These are phyloP conservation scores for Triops cancriformis DNA, from an alignment of 1,140 invertebrate species.

Conservation along the genomic window DNA sequence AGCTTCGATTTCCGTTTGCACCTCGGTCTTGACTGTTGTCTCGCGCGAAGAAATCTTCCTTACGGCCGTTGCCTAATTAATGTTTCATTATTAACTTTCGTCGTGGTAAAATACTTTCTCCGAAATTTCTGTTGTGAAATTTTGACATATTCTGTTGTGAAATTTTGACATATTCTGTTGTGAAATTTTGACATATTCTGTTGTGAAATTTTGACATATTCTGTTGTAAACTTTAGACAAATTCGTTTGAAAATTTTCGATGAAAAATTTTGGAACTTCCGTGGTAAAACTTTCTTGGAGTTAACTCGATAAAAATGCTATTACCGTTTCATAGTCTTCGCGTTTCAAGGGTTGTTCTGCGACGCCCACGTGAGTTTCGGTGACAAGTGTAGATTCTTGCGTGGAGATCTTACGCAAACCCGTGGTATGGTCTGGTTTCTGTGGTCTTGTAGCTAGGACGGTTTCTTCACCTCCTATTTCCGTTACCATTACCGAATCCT, in stretches of 20 bases:
- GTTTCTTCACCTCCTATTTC: conserved; percentile 40
- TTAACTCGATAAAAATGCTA: too few species aligned
- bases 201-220: too few species aligned
- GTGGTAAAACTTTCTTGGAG: not conserved
- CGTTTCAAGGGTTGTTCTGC: not conserved
- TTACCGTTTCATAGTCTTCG: not conserved
- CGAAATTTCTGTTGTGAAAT: not conserved
- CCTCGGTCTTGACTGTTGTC: conserved; percentile 22
- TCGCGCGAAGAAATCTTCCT: conserved; percentile 10
- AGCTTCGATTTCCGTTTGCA: conserved; percentile 27
- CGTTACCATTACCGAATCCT: conserved; percentile 40
- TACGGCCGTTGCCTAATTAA: not conserved
- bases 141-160: too few species aligned
- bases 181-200: too few species aligned
- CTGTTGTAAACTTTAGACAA: too few species aligned
- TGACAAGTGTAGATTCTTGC: conserved; percentile 23
- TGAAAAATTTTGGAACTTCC: not conserved
- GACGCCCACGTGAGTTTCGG: not conserved
- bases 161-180: too few species aligned
- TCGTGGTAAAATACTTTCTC: too few species aligned
- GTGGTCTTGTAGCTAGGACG: conserved; percentile 29
- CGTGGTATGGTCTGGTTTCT: conserved; percentile 22
- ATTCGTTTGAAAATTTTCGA: too few species aligned
- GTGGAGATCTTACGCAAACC: conserved; percentile 24
- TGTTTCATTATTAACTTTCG: not conserved